Evolutionary conservation across 2,888 invertebrate genomes (phyloP).

Genomic region (Melinaea marsaeus): DNA sequence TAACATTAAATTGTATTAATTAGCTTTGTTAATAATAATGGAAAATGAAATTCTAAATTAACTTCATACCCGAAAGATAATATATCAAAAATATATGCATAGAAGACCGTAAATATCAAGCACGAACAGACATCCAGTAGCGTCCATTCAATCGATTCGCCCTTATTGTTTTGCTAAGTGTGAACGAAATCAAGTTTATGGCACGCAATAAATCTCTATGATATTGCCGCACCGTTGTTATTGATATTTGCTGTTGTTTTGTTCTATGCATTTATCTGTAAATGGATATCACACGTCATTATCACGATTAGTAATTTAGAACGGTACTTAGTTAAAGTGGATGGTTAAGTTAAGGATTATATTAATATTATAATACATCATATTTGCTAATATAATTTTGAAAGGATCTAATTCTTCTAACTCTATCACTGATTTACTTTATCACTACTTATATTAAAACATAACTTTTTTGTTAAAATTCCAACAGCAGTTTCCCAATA

Average conservation of each 20-base stretch:
- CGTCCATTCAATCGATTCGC: conserved; percentile 13
- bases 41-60: neutral
- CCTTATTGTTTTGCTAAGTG: conserved; percentile 30
- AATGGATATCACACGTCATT: neutral
- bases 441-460: too few relatives aligned
- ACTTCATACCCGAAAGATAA: neutral
- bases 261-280: conserved; percentile 18
- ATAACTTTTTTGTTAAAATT: too few relatives aligned
- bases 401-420: too few relatives aligned
- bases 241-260: conserved; percentile 27
- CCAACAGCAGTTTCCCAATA: too few relatives aligned
- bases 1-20: too few relatives aligned
- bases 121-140: conserved; percentile 6
- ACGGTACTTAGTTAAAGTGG: too few relatives aligned
- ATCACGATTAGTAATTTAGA: too few relatives aligned
- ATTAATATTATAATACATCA: too few relatives aligned
- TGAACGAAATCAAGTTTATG: conserved; percentile 31
- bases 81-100: neutral
- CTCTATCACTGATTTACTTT: too few relatives aligned
- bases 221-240: conserved; percentile 23
- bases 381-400: too few relatives aligned
- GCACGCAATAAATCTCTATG: conserved; percentile 24
- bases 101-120: conserved; percentile 1
- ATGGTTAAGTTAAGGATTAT: too few relatives aligned
- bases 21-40: too few relatives aligned